Conservation (phyloP, 2,113 vertebrate species). For the Genyomyrus donnyi region DNA sequence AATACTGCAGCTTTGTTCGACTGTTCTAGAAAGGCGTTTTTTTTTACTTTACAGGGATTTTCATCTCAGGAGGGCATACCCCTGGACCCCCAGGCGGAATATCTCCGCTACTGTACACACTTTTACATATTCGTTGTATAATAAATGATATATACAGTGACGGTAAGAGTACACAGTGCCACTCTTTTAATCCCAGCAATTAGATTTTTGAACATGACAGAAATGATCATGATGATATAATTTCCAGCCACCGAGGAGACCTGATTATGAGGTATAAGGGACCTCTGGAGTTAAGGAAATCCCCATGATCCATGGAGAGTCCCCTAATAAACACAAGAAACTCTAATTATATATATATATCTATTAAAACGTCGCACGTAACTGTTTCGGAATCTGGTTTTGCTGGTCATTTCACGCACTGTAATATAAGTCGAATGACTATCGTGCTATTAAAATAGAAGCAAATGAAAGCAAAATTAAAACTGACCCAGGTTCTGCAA, state of each 20-base stretch:
- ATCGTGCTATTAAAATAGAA: background rate
- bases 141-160: background rate
- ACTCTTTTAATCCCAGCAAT: background rate
- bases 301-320: background rate
- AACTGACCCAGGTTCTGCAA: background rate
- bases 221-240: background rate
- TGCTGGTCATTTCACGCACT: background rate
- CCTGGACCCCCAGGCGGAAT: background rate
- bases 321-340: background rate
- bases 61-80: background rate
- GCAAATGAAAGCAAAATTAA: background rate
- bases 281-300: background rate
- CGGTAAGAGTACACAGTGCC: background rate
- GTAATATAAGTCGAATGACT: background rate
- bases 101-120: background rate
- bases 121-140: background rate
- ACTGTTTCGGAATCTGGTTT: background rate
- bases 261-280: background rate
- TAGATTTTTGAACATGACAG: background rate
- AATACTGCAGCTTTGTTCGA: background rate
- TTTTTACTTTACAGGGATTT: background rate
- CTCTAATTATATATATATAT: no score
- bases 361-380: background rate
- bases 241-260: background rate
- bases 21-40: background rate